Conservation (phyloP, 1,140 invertebrate genomes). For the Drosophila chauvacae region DNA sequence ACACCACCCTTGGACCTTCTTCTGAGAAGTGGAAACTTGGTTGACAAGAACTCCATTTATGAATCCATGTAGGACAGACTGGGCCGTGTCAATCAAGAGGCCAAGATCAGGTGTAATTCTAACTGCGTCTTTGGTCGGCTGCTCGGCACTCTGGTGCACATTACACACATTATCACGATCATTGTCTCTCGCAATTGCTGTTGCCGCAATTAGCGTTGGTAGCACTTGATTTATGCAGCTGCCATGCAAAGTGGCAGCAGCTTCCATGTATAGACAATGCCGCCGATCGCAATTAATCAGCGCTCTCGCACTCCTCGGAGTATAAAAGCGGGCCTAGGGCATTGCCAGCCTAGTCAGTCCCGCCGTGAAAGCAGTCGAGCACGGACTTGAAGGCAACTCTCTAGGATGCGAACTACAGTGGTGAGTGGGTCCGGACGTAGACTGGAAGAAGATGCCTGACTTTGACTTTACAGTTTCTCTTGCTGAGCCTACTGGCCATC, state of each 20-base stretch:
- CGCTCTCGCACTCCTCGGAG: constrained; percentile 9
- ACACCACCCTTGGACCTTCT: not conserved
- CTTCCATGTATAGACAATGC: constrained; percentile 70
- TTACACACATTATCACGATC: constrained; percentile 53
- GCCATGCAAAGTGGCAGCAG: constrained; percentile 58
- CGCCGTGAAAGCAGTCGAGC: constrained; percentile 25
- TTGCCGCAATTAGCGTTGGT: constrained; percentile 64
- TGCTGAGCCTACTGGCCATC: constrained; percentile 46
- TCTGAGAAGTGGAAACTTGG: not conserved
- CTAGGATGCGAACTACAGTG: constrained; percentile 53
- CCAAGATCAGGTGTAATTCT: constrained; percentile 44
- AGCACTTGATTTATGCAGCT: constrained; percentile 72
- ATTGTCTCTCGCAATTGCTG: constrained; percentile 53
- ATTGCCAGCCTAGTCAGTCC: constrained; percentile 54
- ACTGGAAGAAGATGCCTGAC: not conserved
- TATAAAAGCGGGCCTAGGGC: constrained; percentile 67
- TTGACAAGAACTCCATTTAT: constrained; percentile 16
- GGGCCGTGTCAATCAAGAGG: constrained; percentile 24
- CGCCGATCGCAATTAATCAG: constrained; percentile 58
- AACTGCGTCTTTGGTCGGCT: constrained; percentile 57
- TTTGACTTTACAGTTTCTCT: constrained; percentile 28
- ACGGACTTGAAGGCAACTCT: constrained; percentile 35
- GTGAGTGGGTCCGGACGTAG: constrained; percentile 29
- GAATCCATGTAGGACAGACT: constrained; percentile 12
- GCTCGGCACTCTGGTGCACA: constrained; percentile 25